Conservation (phyloP, 2,113 vertebrate species). For the Galemys pyrenaicus region DNA sequence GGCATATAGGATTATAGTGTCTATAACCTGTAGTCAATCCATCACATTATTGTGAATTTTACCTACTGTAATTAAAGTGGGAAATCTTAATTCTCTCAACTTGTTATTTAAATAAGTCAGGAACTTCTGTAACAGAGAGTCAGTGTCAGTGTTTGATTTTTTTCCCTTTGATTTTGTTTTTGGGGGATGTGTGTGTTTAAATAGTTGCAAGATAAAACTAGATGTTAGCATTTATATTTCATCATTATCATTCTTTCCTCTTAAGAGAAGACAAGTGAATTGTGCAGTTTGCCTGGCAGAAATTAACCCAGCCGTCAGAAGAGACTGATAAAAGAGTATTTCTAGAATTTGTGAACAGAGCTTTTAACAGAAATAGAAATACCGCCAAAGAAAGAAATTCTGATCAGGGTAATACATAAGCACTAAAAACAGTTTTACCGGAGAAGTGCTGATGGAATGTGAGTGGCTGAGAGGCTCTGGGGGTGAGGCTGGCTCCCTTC, state of each 20-base stretch:
- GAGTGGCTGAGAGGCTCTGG: not conserved
- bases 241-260: not conserved
- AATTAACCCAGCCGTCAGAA: slow-evolving; percentile 35
- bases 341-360: slow-evolving; percentile 53
- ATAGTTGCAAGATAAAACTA: slow-evolving; percentile 15
- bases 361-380: slow-evolving; percentile 57
- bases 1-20: not conserved
- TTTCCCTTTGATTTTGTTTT: no score
- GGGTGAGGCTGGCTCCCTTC: not conserved
- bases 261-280: not conserved
- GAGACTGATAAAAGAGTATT: slow-evolving; percentile 1
- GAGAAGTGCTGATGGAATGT: not conserved
- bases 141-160: not conserved
- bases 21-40: not conserved
- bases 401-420: not conserved
- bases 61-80: not conserved
- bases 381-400: not conserved
- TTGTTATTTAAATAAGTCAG: slow-evolving; percentile 17
- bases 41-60: not conserved
- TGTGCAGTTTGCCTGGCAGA: slow-evolving; percentile 23
- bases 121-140: not conserved
- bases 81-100: not conserved
- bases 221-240: slow-evolving; percentile 26
- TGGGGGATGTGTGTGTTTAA: not conserved
- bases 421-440: slow-evolving; percentile 5